Evolutionary conservation across 2,797 vertebrate genomes (phyloP).

Genomic region (Notamacropus eugenii): DNA sequence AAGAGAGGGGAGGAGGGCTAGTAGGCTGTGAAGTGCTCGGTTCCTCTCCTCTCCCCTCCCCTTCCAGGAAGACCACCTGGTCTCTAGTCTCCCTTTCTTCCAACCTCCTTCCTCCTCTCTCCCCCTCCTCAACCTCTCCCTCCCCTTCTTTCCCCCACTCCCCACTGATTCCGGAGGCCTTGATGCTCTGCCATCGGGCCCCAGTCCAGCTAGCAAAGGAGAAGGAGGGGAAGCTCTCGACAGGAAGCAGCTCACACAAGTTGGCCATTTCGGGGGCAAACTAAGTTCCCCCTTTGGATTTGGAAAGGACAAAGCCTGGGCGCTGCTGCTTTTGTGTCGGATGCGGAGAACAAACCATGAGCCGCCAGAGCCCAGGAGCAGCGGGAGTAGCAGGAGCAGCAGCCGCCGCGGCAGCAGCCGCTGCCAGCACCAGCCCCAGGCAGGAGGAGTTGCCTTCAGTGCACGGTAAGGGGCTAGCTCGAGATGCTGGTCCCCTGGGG

Average conservation of each 20-base stretch:
- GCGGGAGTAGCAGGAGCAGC: slow-evolving; percentile 60
- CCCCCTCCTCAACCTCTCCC: neutral
- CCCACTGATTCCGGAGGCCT: slow-evolving; percentile 74
- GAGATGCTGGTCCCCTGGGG: slow-evolving; percentile 52
- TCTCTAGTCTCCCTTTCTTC: slow-evolving; percentile 58
- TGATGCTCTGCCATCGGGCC: slow-evolving; percentile 79
- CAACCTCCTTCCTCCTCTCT: slow-evolving; percentile 60
- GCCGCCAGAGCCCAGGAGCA: slow-evolving; percentile 62
- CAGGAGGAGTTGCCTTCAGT: slow-evolving; percentile 65
- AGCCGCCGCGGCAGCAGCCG: slow-evolving; percentile 61
- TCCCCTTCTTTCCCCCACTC: slow-evolving; percentile 68
- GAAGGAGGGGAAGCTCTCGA: slow-evolving; percentile 71
- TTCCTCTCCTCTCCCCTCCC: slow-evolving; percentile 38
- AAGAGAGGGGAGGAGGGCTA: slow-evolving; percentile 50
- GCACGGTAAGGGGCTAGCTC: slow-evolving; percentile 74
- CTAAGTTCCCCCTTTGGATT: slow-evolving; percentile 77
- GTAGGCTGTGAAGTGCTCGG: neutral
- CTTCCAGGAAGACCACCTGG: slow-evolving; percentile 59
- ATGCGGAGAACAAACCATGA: slow-evolving; percentile 75
- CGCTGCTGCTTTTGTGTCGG: slow-evolving; percentile 78
- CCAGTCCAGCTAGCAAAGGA: slow-evolving; percentile 75
- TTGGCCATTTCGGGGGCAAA: slow-evolving; percentile 77
- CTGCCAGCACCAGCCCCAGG: slow-evolving; percentile 69
- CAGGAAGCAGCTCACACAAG: slow-evolving; percentile 77
- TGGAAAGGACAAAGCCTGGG: slow-evolving; percentile 77